phyloP scores from a whole-genome alignment of 2,113 vertebrate genomes.

The Edolisoma coerulescens region DNA sequence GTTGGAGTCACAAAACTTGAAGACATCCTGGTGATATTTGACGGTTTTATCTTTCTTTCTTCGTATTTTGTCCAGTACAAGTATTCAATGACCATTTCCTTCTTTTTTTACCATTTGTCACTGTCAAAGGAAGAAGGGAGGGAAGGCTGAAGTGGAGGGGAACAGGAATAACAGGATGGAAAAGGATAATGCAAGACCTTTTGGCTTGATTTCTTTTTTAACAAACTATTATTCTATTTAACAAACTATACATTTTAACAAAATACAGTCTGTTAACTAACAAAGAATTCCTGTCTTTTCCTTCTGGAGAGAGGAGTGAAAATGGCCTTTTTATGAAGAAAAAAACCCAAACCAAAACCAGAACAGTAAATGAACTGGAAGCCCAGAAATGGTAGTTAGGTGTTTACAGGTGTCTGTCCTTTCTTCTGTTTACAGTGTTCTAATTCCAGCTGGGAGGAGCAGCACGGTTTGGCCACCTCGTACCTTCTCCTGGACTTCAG shows the following conservation, averaged over 20 bases:
- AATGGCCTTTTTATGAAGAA: not conserved
- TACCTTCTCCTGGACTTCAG: not conserved
- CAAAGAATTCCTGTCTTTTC: not conserved
- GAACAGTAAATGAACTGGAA: not conserved
- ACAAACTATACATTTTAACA: too few relatives aligned
- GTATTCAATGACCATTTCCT: not conserved
- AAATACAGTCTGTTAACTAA: too few relatives aligned
- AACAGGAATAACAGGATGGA: not conserved
- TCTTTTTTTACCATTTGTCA: not conserved
- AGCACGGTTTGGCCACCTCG: fast-evolving
- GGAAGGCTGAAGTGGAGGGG: not conserved
- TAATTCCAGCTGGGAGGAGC: not conserved
- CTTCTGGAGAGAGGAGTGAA: not conserved
- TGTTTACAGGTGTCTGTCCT: not conserved
- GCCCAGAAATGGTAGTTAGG: not conserved
- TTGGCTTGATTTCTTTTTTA: not conserved
- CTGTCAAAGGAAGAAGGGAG: not conserved
- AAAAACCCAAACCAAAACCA: not conserved
- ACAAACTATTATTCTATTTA: too few relatives aligned
- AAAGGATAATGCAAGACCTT: not conserved
- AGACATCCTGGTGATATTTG: not conserved
- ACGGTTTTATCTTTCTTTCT: not conserved
- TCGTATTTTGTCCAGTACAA: not conserved
- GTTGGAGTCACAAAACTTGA: not conserved
- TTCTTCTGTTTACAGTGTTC: not conserved